phyloP scores from a whole-genome alignment of 2,797 vertebrate genomes.

The Falco biarmicus region DNA sequence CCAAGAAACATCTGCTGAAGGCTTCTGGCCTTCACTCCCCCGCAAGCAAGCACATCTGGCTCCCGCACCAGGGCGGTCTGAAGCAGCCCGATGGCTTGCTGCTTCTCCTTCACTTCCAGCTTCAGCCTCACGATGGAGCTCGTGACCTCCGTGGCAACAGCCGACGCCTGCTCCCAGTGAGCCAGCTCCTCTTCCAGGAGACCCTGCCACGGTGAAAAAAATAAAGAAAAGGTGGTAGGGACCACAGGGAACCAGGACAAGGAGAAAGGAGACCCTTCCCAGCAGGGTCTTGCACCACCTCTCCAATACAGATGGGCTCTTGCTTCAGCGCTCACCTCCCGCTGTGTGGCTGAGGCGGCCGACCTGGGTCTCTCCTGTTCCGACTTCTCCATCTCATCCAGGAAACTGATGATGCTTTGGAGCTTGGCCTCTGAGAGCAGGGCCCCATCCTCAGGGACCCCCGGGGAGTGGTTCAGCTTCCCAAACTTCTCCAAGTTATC shows the following conservation, averaged over 20 bases:
- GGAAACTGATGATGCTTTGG: conserved; percentile 93
- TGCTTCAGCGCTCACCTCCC: conserved; percentile 76
- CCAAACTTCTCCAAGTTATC: conserved; percentile 92
- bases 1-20: neutral
- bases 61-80: conserved; percentile 88
- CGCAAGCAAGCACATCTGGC: neutral
- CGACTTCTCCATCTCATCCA: conserved; percentile 95
- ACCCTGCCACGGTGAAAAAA: conserved; percentile 53
- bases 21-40: neutral
- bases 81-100: conserved; percentile 84
- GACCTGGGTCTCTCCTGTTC: conserved; percentile 88
- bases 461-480: conserved; percentile 79
- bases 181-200: conserved; percentile 83
- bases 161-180: conserved; percentile 81
- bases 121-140: conserved; percentile 86
- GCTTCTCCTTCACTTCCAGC: conserved; percentile 93
- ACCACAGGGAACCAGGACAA: neutral
- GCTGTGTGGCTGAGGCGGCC: conserved; percentile 79
- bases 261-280: neutral
- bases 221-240: neutral
- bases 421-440: conserved; percentile 94
- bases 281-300: neutral
- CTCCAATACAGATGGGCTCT: neutral
- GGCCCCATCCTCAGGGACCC: conserved; percentile 79
- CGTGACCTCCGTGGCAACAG: conserved; percentile 84